phyloP scores from a whole-genome alignment of 2,113 vertebrate genomes.

The Rhynchopsitta pachyrhyncha region DNA sequence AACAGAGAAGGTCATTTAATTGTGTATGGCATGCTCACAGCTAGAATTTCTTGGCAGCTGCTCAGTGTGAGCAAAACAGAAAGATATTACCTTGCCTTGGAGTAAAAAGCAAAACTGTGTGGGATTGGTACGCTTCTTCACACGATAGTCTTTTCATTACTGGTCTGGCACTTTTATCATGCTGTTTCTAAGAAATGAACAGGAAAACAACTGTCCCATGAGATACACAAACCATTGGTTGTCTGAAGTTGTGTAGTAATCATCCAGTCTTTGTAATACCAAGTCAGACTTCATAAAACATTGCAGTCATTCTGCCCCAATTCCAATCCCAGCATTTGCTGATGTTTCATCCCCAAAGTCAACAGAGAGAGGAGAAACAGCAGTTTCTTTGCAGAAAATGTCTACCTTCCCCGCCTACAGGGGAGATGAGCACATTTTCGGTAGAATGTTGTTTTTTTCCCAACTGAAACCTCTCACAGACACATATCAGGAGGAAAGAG shows the following conservation, averaged over 20 bases:
- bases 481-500: not conserved
- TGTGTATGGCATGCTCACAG: not conserved
- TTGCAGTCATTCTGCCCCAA: not conserved
- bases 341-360: not conserved
- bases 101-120: not conserved
- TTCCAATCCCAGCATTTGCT: not conserved
- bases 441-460: not conserved
- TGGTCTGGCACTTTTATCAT: not conserved
- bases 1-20: not conserved
- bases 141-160: not conserved
- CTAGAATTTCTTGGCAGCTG: not conserved
- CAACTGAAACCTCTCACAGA: not conserved
- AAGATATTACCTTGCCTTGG: not conserved
- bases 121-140: not conserved
- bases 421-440: rapidly evolving
- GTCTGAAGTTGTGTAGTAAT: not conserved
- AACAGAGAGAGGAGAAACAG: not conserved
- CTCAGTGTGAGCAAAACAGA: not conserved
- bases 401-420: not conserved
- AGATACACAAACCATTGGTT: not conserved
- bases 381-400: not conserved
- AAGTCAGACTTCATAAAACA: not conserved
- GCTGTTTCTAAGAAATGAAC: not conserved
- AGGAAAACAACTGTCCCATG: not conserved
- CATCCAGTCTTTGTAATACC: not conserved